Evolutionary conservation across 1,140 invertebrate genomes (phyloP).

Genomic region (Capitella teleta): DNA sequence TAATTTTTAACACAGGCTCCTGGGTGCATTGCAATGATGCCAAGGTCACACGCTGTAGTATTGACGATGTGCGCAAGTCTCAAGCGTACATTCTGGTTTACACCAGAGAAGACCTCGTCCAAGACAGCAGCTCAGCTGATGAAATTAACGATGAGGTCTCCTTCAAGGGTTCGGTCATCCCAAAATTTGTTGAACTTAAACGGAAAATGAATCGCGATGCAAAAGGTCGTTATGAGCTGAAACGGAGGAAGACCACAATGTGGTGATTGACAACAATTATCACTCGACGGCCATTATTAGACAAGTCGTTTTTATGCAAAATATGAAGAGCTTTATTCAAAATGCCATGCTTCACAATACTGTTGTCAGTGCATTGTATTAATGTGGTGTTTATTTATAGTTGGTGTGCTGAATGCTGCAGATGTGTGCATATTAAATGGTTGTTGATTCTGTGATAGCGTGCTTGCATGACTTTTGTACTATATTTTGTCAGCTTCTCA

Average conservation of each 20-base stretch:
- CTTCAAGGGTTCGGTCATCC: slow-evolving; percentile 10
- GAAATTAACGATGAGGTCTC: slow-evolving; percentile 19
- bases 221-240: background rate
- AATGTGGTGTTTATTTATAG: too few relatives aligned
- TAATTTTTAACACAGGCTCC: slow-evolving; percentile 19
- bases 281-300: too few relatives aligned
- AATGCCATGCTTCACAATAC: too few relatives aligned
- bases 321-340: too few relatives aligned
- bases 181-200: background rate
- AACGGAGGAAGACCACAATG: background rate
- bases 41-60: slow-evolving; percentile 15
- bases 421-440: too few relatives aligned
- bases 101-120: slow-evolving; percentile 8
- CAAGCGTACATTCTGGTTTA: slow-evolving; percentile 32
- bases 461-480: too few relatives aligned
- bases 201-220: background rate
- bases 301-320: too few relatives aligned
- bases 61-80: slow-evolving; percentile 21
- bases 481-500: too few relatives aligned
- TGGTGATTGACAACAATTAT: too few relatives aligned
- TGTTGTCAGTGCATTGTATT: too few relatives aligned
- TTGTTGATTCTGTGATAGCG: too few relatives aligned
- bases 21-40: slow-evolving; percentile 33
- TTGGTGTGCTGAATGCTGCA: too few relatives aligned
- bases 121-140: slow-evolving; percentile 7